A percentile compares a stretch with the other conserved stretches of the same genome.
These are phyloP conservation scores for Cirrhinus mrigala DNA, from an alignment of 2,797 vertebrate genomes.

Conservation along the genomic window DNA sequence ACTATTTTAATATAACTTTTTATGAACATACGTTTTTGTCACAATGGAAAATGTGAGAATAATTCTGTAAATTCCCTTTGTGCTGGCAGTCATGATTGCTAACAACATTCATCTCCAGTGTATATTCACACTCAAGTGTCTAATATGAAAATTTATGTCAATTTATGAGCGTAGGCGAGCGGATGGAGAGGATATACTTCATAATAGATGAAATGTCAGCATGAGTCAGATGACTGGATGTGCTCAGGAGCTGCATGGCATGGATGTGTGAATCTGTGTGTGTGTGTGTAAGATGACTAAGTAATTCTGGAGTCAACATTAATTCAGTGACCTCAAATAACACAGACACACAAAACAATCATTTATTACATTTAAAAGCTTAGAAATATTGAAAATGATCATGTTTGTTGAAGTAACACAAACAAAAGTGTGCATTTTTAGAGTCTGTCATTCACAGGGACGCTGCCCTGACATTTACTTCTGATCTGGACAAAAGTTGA, in stretches of 20 bases:
- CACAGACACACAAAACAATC: background rate
- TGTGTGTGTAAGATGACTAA: background rate
- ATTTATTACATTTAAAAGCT: background rate
- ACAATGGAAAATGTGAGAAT: background rate
- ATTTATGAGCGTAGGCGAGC: conserved; percentile 23
- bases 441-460: background rate
- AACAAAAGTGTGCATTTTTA: background rate
- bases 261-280: conserved; percentile 36
- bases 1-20: too few relatives aligned
- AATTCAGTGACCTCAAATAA: conserved; percentile 11
- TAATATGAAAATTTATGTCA: conserved; percentile 32
- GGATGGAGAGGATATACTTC: conserved; percentile 37
- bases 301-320: background rate
- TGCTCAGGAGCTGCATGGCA: conserved; percentile 42
- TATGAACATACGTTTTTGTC: background rate
- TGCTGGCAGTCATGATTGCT: conserved; percentile 5
- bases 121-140: conserved; percentile 48
- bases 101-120: conserved; percentile 32
- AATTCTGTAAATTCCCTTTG: background rate
- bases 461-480: background rate
- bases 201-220: conserved; percentile 31
- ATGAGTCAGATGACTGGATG: conserved; percentile 51
- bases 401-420: background rate
- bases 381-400: background rate
- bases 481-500: background rate